A percentile compares a stretch with the other conserved stretches of the same genome.
Conservation (phyloP, 2,113 vertebrate genomes). For the Pimephales promelas region DNA sequence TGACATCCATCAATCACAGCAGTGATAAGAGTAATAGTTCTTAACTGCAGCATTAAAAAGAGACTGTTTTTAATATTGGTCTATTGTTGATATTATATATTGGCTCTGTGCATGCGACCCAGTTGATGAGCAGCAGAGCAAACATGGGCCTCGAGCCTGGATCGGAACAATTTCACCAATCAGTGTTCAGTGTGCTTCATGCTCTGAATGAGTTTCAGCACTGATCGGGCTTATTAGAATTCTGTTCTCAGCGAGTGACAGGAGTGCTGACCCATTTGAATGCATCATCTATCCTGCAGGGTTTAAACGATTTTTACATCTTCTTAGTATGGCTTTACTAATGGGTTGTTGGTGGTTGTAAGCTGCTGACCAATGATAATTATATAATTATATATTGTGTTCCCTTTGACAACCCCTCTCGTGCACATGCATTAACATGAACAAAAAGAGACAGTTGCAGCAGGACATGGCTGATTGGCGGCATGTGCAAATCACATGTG, state of each 20-base stretch:
- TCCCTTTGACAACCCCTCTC: background rate
- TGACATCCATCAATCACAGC: too few relatives aligned
- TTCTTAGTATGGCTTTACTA: background rate
- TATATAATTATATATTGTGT: slow-evolving; percentile 22
- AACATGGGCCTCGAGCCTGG: background rate
- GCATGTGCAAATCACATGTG: slow-evolving; percentile 49
- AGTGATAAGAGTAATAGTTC: background rate
- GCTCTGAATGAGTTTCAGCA: background rate
- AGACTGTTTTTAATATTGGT: background rate
- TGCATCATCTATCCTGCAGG: background rate
- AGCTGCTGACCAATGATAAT: slow-evolving; percentile 1
- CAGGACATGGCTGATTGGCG: slow-evolving; percentile 13
- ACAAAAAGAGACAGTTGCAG: background rate
- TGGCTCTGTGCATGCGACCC: background rate
- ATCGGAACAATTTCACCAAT: background rate
- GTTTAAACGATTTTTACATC: background rate
- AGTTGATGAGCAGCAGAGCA: background rate
- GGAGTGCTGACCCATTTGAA: background rate
- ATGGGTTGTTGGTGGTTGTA: slow-evolving; percentile 21
- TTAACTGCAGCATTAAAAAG: background rate
- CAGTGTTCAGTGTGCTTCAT: background rate
- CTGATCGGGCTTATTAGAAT: slow-evolving; percentile 17
- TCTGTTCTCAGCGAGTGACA: background rate
- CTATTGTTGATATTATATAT: background rate
- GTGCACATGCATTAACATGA: too few relatives aligned